Base-by-base conservation (phyloP, 2,888 invertebrate genomes). In the Thera obeliscata region DNA sequence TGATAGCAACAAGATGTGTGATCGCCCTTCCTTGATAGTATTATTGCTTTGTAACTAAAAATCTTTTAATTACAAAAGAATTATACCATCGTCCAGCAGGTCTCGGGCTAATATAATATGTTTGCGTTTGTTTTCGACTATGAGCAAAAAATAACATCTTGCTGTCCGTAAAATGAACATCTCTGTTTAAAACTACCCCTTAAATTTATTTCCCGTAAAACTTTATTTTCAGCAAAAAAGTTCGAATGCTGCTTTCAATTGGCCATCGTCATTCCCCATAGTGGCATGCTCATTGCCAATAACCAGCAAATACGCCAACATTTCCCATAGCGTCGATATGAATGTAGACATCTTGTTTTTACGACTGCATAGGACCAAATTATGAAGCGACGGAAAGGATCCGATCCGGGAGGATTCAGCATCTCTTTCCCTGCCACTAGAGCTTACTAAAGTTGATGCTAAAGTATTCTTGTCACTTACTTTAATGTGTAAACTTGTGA, bases 301-400 rank as follows among this genome's bases (percentile, higher is more conserved):
- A 74, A 73, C 52, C 35, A 60, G 50, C 57, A 63, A 70, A 67
- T 69, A 66, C 46, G 71, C 61, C 70, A 72, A 62, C 66, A 74
- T 74, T 71, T 64, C 64, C 61, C 66, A 67, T 68, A 76, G 69
- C 78, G 68, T 66, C 58, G 55, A 83, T 85, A 86, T 81, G 81
- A 81, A 80, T 76, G 86, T 84, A 83, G 85, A 84, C 88, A 88
- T 87, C 83, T 89, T 88, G 88, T 79, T 75, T 87, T 89, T 88
- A 88, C 81, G 85, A 82, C 78, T 76, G 73, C 67, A 69, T 74
- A 56, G 11, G 57, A 48, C 56, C 22, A 0, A 22, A 46, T 60
- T 11, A 5, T 5, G 9, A 50, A 43, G 7, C n/a, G 9, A 49
- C 69, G 66, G 49, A 54, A 61, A 11, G 55, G n/a, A 3, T 43